Evolutionary conservation across 2,113 vertebrate genomes (phyloP).

Genomic region (Charadrius vociferus): DNA sequence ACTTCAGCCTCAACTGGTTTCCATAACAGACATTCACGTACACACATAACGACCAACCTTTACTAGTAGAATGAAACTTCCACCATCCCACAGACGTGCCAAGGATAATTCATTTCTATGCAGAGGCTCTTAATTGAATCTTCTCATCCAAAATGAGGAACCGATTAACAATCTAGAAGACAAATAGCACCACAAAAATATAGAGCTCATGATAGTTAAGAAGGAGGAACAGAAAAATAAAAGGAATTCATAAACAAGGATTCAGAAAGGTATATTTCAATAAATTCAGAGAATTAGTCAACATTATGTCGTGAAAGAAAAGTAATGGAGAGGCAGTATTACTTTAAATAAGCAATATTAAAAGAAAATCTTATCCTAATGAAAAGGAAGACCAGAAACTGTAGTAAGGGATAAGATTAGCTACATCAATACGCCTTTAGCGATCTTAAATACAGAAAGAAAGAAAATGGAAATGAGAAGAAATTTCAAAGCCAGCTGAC

Average conservation of each 20-base stretch:
- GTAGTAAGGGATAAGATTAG: not conserved
- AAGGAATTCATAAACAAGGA: not conserved
- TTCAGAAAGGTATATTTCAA: not conserved
- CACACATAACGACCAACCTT: not conserved
- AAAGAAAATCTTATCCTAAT: not conserved
- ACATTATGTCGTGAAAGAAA: not conserved
- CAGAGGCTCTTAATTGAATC: slow-evolving; percentile 10
- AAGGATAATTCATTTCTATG: not conserved
- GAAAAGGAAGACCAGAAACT: not conserved
- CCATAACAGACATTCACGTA: not conserved
- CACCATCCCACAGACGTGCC: not conserved
- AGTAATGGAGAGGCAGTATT: not conserved
- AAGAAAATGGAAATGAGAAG: not conserved
- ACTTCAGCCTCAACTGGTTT: not conserved
- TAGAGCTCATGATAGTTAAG: not conserved
- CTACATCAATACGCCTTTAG: not conserved
- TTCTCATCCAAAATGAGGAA: slow-evolving; percentile 4
- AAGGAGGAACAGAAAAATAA: not conserved
- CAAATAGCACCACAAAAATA: not conserved
- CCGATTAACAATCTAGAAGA: slow-evolving; percentile 1
- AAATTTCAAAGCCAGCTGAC: not conserved
- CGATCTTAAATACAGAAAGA: not conserved
- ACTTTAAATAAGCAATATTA: not conserved
- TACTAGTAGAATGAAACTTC: not conserved
- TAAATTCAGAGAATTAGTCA: not conserved